Base-by-base conservation (phyloP, 2,113 vertebrate genomes). In the Tachycineta bicolor region DNA sequence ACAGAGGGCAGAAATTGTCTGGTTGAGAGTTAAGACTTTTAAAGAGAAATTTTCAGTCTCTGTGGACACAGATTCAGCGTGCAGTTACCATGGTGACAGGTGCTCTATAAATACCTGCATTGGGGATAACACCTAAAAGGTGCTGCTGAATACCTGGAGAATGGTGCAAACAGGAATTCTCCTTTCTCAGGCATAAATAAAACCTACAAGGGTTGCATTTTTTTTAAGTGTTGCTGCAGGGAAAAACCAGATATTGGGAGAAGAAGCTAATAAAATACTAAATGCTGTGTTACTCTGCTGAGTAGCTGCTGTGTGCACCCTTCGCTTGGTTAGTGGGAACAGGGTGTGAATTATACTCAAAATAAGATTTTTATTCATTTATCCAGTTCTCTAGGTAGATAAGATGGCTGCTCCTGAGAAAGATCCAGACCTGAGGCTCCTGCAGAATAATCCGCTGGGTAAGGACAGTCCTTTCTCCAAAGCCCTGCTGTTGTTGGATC, bases 361-460 rank as follows among this genome's bases (percentile, higher is more conserved):
- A 93, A 82, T 46, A 7, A 49, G 26, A 1, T 60, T 94, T 93
- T 90, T 63, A 28, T 95, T 96, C 6, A 1, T 59, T 70, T 89
- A 12, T 85, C 86, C 31, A 89, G 75, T 31, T 96, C 59, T 34
- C n/a, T 69, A 80, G 71, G 8, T 56, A 29, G 77, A 69, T 46
- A 73, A 93, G 49, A 98, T 98, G 98, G 95, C 98, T 85, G 95
- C 96, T 91, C 83, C 97, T 43, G 98, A 98, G 87, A 97, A 95
- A 88, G 96, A 95, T 19, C 73, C 96, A 76, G 94, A 94, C 73
- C 93, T 96, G 56, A 97, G 94, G 79, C 95, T 97, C 31, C 96
- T 97, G 93, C 97, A 96, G 53, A 33, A 62, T 31, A 80, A 15
- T 44, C 93, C 94, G 14, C 18, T 14, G 1, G 97, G 98, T 98